Evolutionary conservation across 1,140 invertebrate genomes (phyloP).

Genomic region (Hypothenemus hampei): DNA sequence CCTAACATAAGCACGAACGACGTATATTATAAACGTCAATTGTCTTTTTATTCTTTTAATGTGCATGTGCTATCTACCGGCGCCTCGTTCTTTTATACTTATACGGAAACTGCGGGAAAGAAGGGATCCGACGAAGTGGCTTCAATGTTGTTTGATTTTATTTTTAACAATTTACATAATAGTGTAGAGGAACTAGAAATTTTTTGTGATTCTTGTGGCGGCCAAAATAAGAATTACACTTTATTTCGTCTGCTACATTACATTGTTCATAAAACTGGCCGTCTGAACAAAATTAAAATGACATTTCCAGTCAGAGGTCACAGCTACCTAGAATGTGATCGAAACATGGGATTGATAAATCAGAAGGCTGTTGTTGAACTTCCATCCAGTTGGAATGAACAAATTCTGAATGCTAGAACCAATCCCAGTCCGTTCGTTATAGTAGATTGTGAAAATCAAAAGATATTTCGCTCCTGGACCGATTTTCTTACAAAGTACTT

Average conservation of each 20-base stretch:
- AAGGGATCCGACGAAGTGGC: constrained; percentile 16
- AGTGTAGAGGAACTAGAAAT: constrained; percentile 24
- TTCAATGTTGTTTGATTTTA: constrained; percentile 30
- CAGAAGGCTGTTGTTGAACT: constrained; percentile 27
- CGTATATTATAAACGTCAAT: constrained; percentile 21
- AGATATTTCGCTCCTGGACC: neutral
- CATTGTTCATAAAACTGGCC: constrained; percentile 10
- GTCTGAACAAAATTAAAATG: constrained; percentile 17
- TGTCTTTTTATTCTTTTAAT: constrained; percentile 21
- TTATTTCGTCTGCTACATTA: constrained; percentile 26
- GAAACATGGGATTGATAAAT: constrained; percentile 35
- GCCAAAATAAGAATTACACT: constrained; percentile 39
- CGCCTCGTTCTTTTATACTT: constrained; percentile 4
- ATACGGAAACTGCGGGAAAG: constrained; percentile 1
- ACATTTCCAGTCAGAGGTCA: constrained; percentile 27
- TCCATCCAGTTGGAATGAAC: constrained; percentile 27
- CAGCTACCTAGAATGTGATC: constrained; percentile 35
- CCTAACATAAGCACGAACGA: constrained; percentile 24
- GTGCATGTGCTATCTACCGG: constrained; percentile 9
- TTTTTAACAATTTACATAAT: constrained; percentile 24
- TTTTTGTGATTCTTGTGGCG: constrained; percentile 35
- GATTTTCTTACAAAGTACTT: neutral
- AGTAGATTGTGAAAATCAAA: neutral
- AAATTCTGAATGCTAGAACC: constrained; percentile 12
- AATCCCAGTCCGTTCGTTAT: constrained; percentile 25